These are phyloP conservation scores for Hirudo medicinalis DNA, from an alignment of 1,140 invertebrate species.

Conservation along the genomic window DNA sequence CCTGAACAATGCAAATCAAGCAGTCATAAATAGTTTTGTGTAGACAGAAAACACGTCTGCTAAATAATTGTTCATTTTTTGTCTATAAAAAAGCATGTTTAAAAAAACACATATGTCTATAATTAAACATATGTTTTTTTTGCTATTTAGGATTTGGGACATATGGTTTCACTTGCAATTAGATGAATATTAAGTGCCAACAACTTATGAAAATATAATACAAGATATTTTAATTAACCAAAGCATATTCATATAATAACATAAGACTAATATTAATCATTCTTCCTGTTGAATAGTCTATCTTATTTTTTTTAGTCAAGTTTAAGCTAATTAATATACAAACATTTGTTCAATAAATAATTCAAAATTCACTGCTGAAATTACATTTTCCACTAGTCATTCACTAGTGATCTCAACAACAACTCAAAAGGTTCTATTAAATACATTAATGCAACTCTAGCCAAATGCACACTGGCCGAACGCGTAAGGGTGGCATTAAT, in stretches of 20 bases:
- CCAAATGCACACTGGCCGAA: too few species aligned
- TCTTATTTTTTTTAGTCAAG: neutral
- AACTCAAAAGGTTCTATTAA: too few species aligned
- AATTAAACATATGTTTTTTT: neutral
- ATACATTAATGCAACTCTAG: too few species aligned
- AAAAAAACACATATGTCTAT: too few species aligned
- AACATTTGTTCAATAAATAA: too few species aligned
- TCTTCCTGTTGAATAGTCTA: neutral
- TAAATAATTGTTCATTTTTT: neutral
- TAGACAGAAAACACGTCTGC: neutral
- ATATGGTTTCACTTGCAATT: neutral
- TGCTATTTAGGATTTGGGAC: neutral
- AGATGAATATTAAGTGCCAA: neutral
- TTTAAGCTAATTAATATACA: neutral
- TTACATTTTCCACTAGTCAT: too few species aligned
- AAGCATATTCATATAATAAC: too few species aligned
- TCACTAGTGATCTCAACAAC: too few species aligned
- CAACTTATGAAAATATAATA: neutral
- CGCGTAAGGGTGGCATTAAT: too few species aligned
- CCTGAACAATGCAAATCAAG: neutral
- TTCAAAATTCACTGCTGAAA: neutral
- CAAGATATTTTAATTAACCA: neutral
- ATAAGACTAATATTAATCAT: neutral
- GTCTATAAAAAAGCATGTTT: too few species aligned
- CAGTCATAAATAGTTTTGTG: neutral